Base-by-base conservation (phyloP, 1,140 invertebrate genomes). In the Leucophenga varia region DNA sequence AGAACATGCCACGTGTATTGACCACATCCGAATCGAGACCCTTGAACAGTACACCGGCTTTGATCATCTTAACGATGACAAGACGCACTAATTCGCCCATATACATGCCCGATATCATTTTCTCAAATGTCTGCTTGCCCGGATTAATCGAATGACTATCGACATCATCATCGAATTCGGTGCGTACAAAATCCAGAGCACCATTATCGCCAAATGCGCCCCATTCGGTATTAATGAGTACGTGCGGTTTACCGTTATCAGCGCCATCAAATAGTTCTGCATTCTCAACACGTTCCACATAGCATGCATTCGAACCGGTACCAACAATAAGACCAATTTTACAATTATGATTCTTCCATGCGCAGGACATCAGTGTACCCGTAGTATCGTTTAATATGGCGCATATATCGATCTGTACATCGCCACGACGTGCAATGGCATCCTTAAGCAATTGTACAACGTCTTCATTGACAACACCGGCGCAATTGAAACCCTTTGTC, bases 331-430 rank as follows among this genome's bases (percentile, higher is more conserved):
- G 81, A 64, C 95, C 94, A 76, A 97, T 86, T 74, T 88, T 84
- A 80, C 93, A 96, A 71, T 91, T 87, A 71, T 86, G 88, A 74
- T 98, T 97, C 80, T 95, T 93, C 87, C 95, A 97, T 59, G 96
- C 96, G 79, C 95, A 99, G 21, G 96, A 97, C 95, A 99, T 98
- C 38, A 99, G 81, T 20, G 95, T 97, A 43, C 97, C 97, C 22
- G 96, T 98, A 17, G 97, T 99, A 75, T 99, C 97, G 77, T 99
- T 99, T 54, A 99, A 82, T 52, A 99, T 94, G 55, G 95, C 97
- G 77, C 93, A 90, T 39, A 98, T 90, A 75, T 96, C 88, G 69
- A 99, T 95, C 73, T 93, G 85, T 46, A 97, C 86, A 75, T 93
- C 92, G 90, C 86, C 86, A 76, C 88, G 80, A 58, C 88, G 80